Percentiles rank a stretch among this genome's conserved stretches.
phyloP scores from a whole-genome alignment of 2,113 vertebrate species.

The Riparia riparia region DNA sequence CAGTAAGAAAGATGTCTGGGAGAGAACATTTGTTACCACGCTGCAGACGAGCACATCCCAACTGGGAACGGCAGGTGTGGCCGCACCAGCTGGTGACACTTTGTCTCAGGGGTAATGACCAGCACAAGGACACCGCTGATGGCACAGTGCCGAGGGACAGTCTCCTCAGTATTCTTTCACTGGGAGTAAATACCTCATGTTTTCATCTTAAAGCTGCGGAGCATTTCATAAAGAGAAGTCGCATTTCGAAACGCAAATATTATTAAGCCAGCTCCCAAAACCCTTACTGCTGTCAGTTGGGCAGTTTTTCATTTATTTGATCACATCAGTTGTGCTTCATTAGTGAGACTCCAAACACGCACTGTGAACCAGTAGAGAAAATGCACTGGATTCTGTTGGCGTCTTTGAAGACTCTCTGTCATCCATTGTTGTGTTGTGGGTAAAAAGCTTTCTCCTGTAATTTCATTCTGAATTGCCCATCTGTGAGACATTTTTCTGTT shows the following conservation, averaged over 20 bases:
- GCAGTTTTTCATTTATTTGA: not conserved
- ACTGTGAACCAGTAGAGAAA: not conserved
- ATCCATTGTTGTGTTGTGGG: not conserved
- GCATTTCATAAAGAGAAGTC: not conserved
- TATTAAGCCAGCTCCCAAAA: not conserved
- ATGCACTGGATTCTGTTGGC: not conserved
- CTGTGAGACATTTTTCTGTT: not conserved
- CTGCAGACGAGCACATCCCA: not conserved
- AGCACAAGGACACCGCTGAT: not conserved
- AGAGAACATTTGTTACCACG: not conserved
- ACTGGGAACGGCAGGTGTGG: not conserved
- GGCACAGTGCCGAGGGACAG: not conserved
- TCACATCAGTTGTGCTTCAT: not conserved
- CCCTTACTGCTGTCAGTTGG: not conserved
- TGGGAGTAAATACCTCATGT: not conserved
- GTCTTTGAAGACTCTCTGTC: not conserved
- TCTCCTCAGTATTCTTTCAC: not conserved
- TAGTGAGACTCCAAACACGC: not conserved
- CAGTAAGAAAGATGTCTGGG: not conserved
- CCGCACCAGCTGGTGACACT: not conserved
- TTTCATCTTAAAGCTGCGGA: not conserved
- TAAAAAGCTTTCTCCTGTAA: not conserved
- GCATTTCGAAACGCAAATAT: not conserved
- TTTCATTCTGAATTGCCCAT: not conserved
- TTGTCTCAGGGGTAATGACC: not conserved